Evolutionary conservation across 1,140 invertebrate species (phyloP).

Genomic region (Zaprionus tsacasi): DNA sequence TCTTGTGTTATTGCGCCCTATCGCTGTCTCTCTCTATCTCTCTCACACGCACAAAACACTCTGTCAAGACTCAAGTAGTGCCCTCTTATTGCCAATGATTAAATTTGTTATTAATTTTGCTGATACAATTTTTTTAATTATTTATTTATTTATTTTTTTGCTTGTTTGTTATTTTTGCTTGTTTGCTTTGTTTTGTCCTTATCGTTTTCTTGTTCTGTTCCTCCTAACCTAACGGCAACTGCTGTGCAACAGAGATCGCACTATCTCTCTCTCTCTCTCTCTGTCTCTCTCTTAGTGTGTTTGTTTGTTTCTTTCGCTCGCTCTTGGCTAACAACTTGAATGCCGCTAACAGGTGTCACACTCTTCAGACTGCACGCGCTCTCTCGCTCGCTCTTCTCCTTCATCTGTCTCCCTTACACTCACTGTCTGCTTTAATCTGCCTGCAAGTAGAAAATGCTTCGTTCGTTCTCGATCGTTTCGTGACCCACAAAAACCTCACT

Average conservation of each 20-base stretch:
- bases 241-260: background rate
- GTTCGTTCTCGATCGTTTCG: conserved; percentile 6
- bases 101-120: conserved; percentile 11
- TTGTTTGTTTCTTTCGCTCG: background rate
- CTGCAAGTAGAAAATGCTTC: conserved; percentile 24
- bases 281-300: too few species aligned
- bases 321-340: conserved; percentile 15
- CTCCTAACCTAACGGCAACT: background rate
- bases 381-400: conserved; percentile 2
- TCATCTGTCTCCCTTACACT: conserved; percentile 1
- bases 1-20: conserved; percentile 28
- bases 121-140: background rate
- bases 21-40: conserved; percentile 1
- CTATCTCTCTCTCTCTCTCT: background rate
- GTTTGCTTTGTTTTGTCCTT: conserved; percentile 17
- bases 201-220: background rate
- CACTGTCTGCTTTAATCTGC: conserved; percentile 4
- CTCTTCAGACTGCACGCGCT: background rate
- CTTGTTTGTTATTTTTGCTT: background rate
- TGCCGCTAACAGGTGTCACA: conserved; percentile 16
- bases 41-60: background rate
- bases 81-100: background rate
- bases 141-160: background rate
- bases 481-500: conserved; percentile 6
- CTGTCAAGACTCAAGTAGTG: background rate